A percentile compares a stretch with the other conserved stretches of the same genome.
phyloP scores from a whole-genome alignment of 2,113 vertebrate species.

The Gracilinanus agilis region DNA sequence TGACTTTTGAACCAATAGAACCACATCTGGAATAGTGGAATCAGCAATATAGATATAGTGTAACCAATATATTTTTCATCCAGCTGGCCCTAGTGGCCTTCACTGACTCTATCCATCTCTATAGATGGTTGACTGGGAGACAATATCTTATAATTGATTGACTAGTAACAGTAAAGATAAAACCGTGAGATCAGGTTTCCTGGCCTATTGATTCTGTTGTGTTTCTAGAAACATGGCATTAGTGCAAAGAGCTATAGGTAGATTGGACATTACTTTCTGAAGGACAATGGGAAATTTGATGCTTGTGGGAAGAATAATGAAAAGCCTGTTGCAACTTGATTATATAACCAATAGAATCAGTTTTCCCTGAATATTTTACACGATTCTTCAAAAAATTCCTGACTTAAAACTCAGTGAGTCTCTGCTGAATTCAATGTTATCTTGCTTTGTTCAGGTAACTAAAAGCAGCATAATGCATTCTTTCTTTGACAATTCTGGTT shows the following conservation, averaged over 20 bases:
- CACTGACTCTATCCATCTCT: neutral
- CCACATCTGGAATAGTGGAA: neutral
- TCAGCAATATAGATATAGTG: neutral
- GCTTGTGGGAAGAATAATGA: neutral
- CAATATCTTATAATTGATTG: neutral
- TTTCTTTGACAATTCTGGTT: neutral
- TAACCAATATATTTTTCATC: neutral
- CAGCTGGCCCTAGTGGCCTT: neutral
- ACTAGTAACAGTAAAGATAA: neutral
- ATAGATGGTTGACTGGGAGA: neutral
- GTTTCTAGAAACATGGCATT: neutral
- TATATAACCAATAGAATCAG: neutral
- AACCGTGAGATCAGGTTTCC: neutral
- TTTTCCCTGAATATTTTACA: neutral
- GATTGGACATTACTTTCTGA: neutral
- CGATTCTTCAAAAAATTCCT: neutral
- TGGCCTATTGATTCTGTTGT: neutral
- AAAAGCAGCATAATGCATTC: neutral
- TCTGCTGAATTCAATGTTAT: neutral
- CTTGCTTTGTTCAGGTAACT: neutral
- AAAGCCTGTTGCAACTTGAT: neutral
- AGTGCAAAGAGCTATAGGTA: neutral
- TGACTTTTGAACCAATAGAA: neutral
- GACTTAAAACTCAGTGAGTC: neutral
- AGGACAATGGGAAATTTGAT: neutral